phyloP scores from a whole-genome alignment of 1,140 invertebrate genomes.

The Drosophila yakuba region DNA sequence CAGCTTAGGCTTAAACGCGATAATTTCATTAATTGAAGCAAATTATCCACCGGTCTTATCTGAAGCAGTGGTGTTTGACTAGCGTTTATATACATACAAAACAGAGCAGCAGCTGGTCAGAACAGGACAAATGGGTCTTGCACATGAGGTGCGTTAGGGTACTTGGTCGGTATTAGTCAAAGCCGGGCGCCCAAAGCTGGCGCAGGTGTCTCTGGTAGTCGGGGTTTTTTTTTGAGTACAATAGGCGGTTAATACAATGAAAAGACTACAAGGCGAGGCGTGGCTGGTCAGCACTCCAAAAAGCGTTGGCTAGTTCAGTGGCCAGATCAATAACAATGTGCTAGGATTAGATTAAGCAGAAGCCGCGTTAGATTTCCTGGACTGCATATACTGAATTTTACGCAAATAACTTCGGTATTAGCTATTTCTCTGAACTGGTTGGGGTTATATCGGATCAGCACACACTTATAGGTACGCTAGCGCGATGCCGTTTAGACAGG shows the following conservation, averaged over 20 bases:
- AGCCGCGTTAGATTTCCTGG: constrained; percentile 17
- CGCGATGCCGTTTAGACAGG: background rate
- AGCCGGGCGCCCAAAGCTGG: constrained; percentile 20
- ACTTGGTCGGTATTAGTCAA: constrained; percentile 43
- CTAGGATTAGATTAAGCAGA: constrained; percentile 47
- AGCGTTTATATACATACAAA: constrained; percentile 66
- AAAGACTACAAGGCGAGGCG: constrained; percentile 39
- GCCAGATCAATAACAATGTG: constrained; percentile 22
- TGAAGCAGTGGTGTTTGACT: constrained; percentile 18
- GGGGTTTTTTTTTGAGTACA: constrained; percentile 18
- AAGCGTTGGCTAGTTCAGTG: constrained; percentile 42
- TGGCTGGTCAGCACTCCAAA: constrained; percentile 43
- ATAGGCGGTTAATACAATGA: constrained; percentile 32
- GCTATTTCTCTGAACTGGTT: constrained; percentile 4
- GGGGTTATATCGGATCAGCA: constrained; percentile 6
- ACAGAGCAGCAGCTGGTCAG: constrained; percentile 21
- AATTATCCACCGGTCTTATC: constrained; percentile 56
- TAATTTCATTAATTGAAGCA: constrained; percentile 56
- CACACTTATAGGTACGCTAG: constrained; percentile 27
- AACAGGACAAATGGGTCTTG: constrained; percentile 8
- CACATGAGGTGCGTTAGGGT: constrained; percentile 10
- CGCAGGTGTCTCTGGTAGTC: constrained; percentile 15
- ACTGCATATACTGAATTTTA: constrained; percentile 28
- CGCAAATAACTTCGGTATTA: constrained; percentile 24
- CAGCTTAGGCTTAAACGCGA: constrained; percentile 49